Percentiles rank a stretch among this genome's conserved stretches.
These are phyloP conservation scores for Chironomus tentans DNA, from an alignment of 2,888 invertebrate genomes.

Conservation along the genomic window DNA sequence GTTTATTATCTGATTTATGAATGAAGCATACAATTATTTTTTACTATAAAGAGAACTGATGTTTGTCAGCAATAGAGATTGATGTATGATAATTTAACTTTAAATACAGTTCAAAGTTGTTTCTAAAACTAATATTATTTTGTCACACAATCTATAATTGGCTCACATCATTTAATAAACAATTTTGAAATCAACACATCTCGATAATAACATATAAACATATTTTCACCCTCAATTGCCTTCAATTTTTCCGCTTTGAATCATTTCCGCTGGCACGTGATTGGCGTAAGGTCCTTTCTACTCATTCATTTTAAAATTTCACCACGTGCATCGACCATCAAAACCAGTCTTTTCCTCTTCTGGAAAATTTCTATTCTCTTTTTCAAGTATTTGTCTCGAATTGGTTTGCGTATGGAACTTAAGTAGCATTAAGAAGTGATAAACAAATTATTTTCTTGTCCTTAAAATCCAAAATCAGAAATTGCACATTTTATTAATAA, in stretches of 20 bases:
- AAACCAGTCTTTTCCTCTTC: neutral
- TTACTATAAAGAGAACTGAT: too few species aligned
- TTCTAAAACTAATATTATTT: neutral
- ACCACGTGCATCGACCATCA: conserved; percentile 4
- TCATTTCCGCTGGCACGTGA: conserved; percentile 8
- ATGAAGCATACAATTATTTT: too few species aligned
- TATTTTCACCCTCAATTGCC: conserved; percentile 21
- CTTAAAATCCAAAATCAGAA: neutral
- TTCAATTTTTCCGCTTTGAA: conserved; percentile 22
- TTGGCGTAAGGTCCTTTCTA: conserved; percentile 8
- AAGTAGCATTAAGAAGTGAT: neutral
- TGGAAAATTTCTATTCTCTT: neutral
- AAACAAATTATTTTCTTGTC: neutral
- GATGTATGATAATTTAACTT: neutral
- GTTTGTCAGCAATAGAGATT: too few species aligned
- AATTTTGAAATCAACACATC: neutral
- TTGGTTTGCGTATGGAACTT: neutral
- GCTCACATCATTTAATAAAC: neutral
- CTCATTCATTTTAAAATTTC: neutral
- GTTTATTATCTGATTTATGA: too few species aligned
- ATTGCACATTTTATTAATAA: conserved; percentile 15
- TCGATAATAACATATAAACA: neutral
- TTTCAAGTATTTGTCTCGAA: neutral
- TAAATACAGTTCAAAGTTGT: neutral
- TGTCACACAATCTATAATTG: neutral